Percentiles rank a stretch among this genome's conserved stretches.
phyloP scores from a whole-genome alignment of 2,888 invertebrate species.

The Exephanes ischioxanthus region DNA sequence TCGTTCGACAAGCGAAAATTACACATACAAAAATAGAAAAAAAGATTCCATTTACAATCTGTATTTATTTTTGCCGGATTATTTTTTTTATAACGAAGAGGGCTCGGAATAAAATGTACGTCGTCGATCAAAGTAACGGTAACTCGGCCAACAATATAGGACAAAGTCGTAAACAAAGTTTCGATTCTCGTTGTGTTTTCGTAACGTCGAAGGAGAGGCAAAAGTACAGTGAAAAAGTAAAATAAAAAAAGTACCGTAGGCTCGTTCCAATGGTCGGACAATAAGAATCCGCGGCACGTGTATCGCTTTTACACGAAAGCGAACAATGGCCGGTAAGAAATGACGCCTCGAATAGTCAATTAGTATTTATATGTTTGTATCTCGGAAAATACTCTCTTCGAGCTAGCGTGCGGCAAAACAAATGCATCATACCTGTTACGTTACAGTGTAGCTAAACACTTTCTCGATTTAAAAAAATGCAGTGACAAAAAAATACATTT shows the following conservation, averaged over 20 bases:
- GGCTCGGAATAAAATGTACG: background rate
- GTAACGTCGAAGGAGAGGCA: background rate
- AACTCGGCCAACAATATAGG: background rate
- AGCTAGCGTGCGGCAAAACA: conserved; percentile 44
- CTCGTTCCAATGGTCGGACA: conserved; percentile 56
- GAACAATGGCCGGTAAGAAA: conserved; percentile 65
- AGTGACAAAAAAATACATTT: too few species aligned
- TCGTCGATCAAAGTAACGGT: background rate
- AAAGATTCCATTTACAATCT: background rate
- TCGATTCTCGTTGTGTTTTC: background rate
- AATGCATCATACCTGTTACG: conserved; percentile 17
- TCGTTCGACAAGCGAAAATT: background rate
- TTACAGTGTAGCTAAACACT: conserved; percentile 3
- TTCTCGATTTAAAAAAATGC: background rate
- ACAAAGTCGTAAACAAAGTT: background rate
- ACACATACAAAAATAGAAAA: background rate
- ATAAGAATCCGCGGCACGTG: conserved; percentile 59
- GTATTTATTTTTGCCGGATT: background rate
- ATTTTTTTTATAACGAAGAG: background rate
- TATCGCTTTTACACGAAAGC: conserved; percentile 44
- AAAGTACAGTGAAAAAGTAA: background rate
- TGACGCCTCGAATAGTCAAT: conserved; percentile 66
- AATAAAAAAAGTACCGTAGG: conserved; percentile 55
- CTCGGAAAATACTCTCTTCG: conserved; percentile 45
- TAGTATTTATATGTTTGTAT: conserved; percentile 60